These are phyloP conservation scores for Pomacea maculata DNA, from an alignment of 1,140 invertebrate genomes.

Conservation along the genomic window DNA sequence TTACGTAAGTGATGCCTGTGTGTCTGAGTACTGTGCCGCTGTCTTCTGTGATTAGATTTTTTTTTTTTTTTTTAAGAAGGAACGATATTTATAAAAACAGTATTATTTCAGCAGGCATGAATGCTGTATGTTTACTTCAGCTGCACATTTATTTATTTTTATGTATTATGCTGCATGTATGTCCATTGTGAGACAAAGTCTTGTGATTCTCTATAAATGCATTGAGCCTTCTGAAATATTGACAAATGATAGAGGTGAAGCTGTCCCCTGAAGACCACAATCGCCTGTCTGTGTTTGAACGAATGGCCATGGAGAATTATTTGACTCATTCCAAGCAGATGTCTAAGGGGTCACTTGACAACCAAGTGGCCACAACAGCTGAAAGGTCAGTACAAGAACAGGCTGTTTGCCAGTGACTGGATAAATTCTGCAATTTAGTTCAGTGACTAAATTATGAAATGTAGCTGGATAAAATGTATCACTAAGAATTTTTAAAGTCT, in stretches of 20 bases:
- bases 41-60: neutral
- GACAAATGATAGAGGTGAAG: conserved; percentile 34
- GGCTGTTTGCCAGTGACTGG: too few species aligned
- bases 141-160: too few species aligned
- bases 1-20: conserved; percentile 54
- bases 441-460: too few species aligned
- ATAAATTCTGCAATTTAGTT: too few species aligned
- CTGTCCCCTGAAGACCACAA: conserved; percentile 38
- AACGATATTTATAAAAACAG: neutral
- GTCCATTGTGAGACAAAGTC: neutral
- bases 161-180: neutral
- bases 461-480: too few species aligned
- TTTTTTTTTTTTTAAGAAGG: too few species aligned
- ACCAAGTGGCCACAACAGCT: conserved; percentile 45
- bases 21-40: neutral
- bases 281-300: conserved; percentile 48
- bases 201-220: neutral
- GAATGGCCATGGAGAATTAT: conserved; percentile 45
- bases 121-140: too few species aligned
- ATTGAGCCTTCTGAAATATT: neutral
- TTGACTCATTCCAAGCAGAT: conserved; percentile 29
- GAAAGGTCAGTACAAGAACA: conserved; percentile 35
- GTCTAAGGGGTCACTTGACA: conserved; percentile 39
- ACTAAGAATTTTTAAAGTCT: too few species aligned
- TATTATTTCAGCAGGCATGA: neutral